These are phyloP conservation scores for Hipparchia sbordonii DNA, from an alignment of 2,888 invertebrate species.

Conservation along the genomic window DNA sequence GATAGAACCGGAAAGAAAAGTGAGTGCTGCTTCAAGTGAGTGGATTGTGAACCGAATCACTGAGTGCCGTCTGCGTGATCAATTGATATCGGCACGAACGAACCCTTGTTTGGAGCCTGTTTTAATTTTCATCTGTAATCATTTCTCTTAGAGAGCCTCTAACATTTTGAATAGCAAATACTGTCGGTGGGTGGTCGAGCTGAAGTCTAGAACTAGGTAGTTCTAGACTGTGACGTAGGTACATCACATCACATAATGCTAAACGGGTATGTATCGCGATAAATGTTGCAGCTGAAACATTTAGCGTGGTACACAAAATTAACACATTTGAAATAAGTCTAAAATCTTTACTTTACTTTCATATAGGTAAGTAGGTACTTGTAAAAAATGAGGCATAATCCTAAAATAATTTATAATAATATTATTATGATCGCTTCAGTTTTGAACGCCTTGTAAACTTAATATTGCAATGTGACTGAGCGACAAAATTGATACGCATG, in stretches of 20 bases:
- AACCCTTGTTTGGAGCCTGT: slow-evolving; percentile 49
- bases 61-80: slow-evolving; percentile 70
- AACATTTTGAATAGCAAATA: slow-evolving; percentile 19
- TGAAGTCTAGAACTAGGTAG: background rate
- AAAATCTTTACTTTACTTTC: too few species aligned
- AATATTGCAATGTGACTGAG: slow-evolving; percentile 24
- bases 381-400: too few species aligned
- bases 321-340: too few species aligned
- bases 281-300: too few species aligned
- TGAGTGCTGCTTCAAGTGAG: slow-evolving; percentile 64
- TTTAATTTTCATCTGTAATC: slow-evolving; percentile 53
- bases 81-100: slow-evolving; percentile 73
- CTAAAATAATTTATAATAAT: too few species aligned
- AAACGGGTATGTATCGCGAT: too few species aligned
- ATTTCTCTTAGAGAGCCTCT: slow-evolving; percentile 42
- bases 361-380: too few species aligned
- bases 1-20: slow-evolving; percentile 25
- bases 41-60: slow-evolving; percentile 68
- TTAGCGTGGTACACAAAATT: too few species aligned
- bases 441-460: slow-evolving; percentile 27
- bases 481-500: background rate
- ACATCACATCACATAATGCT: background rate
- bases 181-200: background rate
- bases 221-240: too few species aligned
- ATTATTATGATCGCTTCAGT: too few species aligned